Conservation (phyloP, 2,797 vertebrate genomes). For the Gallinago solitaria region DNA sequence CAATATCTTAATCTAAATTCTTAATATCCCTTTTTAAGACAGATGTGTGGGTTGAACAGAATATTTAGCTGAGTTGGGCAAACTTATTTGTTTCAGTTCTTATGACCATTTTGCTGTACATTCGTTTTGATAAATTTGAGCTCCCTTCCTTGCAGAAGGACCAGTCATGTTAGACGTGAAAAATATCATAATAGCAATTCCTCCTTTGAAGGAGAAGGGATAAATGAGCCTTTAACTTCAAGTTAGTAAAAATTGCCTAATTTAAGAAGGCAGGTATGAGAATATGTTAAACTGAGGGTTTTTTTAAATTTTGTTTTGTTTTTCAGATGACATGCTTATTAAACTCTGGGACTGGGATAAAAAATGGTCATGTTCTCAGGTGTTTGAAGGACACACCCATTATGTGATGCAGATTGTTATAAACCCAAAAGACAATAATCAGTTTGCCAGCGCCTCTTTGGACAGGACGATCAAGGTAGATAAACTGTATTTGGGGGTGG, state of each 20-base stretch:
- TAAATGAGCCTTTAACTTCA: not conserved
- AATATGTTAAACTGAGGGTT: not conserved
- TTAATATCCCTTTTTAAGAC: not conserved
- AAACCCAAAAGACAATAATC: constrained; percentile 98
- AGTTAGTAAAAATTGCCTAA: not conserved
- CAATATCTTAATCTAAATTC: not conserved
- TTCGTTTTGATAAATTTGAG: not conserved
- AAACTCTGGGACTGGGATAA: constrained; percentile 99
- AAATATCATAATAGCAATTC: not conserved
- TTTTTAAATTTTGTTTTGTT: not conserved
- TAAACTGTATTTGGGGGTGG: not conserved
- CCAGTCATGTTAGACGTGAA: not conserved
- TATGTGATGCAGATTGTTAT: constrained; percentile 99
- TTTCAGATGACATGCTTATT: constrained; percentile 96
- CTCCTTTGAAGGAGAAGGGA: not conserved
- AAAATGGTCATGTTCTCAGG: constrained; percentile 97
- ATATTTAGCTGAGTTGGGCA: not conserved
- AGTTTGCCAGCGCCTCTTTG: constrained; percentile 96
- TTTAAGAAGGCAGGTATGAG: not conserved
- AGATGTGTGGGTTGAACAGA: not conserved
- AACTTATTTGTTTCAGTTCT: not conserved
- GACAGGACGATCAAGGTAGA: constrained; percentile 97
- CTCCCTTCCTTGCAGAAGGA: not conserved
- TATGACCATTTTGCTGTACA: not conserved
- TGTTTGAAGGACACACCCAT: constrained; percentile 98